Evolutionary conservation across 1,140 invertebrate genomes (phyloP), one percentile per base, ranked within the genome.

Genomic region (Rhopalosiphum maidis): DNA sequence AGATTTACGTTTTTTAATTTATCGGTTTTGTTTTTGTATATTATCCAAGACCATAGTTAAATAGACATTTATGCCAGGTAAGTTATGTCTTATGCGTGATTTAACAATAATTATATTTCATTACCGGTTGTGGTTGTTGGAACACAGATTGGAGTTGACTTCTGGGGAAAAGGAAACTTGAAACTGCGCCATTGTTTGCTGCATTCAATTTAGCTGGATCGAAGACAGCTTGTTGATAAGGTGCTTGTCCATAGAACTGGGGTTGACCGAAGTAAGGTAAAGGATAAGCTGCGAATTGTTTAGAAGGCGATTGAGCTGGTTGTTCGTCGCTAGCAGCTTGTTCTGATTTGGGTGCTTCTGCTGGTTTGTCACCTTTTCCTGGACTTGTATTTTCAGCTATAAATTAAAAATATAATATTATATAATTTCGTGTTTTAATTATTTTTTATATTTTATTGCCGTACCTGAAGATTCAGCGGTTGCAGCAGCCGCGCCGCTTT

Each of bases 181-280:
- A 94, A 77, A 94, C 60, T 15, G 93, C 83, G 7, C 93, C 93
- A 22, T 94, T 94, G 21, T 83, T 46, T 0, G 90, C 93, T 25
- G 37, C 37, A 30, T 94, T 91, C 11, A 92, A 87, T 41, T 54
- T 85, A 5, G 43, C 30, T 22, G 90, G 77, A 35, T 94, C 93
- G 18, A 86, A 55, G 9, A n/a, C 55, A 8, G 55, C 54, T 85
- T 22, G 46, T 87, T 89, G 93, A 48, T 68, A 91, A 4, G 46
- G 85, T 4, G 43, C 4, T 83, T 86, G 91, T 85, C 82, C 91
- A 30, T 85, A 93, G 23, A 88, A 92, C 41, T 94, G 93, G 0
- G 90, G 93, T 68, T 94, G 90, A 15, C 55, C 55, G 35, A 94
- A 35, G 25, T 92, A 91, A 18, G 41, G 22, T 23, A 92, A 54